Percentiles rank a stretch among this genome's conserved stretches.
These are phyloP conservation scores for Eulemur rufifrons DNA, from an alignment of 2,113 vertebrate species.

Conservation along the genomic window DNA sequence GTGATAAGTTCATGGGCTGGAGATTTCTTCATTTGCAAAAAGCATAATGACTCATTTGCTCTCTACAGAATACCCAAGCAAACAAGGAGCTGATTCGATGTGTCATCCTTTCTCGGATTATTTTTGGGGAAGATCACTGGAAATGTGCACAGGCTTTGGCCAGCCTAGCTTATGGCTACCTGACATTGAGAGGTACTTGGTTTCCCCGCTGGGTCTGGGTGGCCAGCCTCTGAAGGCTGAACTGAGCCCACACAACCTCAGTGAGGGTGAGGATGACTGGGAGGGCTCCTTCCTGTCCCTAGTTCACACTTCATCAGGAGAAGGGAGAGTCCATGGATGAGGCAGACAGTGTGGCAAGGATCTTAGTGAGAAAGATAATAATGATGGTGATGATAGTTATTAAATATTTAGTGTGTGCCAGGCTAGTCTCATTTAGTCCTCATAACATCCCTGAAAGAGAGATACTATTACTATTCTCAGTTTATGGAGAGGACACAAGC, in stretches of 20 bases:
- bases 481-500: background rate
- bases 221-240: background rate
- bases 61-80: conserved; percentile 67
- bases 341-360: background rate
- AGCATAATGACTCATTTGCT: background rate
- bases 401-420: background rate
- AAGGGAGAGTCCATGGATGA: background rate
- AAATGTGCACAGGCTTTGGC: conserved; percentile 73
- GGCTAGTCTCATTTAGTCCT: background rate
- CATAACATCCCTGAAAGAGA: background rate
- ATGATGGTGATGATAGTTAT: background rate
- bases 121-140: conserved; percentile 79
- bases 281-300: background rate
- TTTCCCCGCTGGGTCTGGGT: background rate
- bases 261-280: background rate
- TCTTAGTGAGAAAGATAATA: background rate
- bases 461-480: background rate
- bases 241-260: background rate
- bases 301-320: background rate
- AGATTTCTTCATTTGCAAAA: background rate
- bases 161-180: conserved; percentile 76
- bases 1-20: background rate
- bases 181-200: conserved; percentile 73
- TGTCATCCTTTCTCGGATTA: conserved; percentile 71
- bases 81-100: conserved; percentile 75